Evolutionary conservation across 1,140 invertebrate species (phyloP).

Genomic region (Helicorthomorpha holstii): DNA sequence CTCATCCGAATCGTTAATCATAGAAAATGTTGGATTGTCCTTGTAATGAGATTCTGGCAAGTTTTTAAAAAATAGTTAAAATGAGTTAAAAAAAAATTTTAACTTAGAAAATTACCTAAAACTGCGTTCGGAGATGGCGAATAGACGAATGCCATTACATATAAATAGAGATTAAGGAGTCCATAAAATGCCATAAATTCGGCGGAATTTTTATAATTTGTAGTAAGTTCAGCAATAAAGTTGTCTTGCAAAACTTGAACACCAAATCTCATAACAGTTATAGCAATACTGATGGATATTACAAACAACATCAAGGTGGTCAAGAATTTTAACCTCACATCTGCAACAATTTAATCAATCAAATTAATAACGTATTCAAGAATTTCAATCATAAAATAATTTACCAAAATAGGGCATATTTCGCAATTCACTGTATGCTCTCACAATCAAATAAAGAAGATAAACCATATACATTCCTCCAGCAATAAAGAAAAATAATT

Average conservation of each 20-base stretch:
- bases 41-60: constrained; percentile 73
- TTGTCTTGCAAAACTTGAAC: constrained; percentile 78
- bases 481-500: constrained; percentile 74
- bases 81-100: constrained; percentile 1
- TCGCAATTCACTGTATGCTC: constrained; percentile 80
- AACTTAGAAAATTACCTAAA: constrained; percentile 45
- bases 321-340: constrained; percentile 77
- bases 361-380: constrained; percentile 7
- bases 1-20: constrained; percentile 97
- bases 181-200: constrained; percentile 92
- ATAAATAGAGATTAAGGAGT: constrained; percentile 86
- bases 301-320: constrained; percentile 72
- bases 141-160: constrained; percentile 87
- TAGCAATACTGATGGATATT: constrained; percentile 51
- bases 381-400: neutral
- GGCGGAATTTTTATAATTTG: constrained; percentile 72
- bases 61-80: no score
- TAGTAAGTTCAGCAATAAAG: constrained; percentile 71
- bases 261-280: constrained; percentile 68
- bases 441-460: constrained; percentile 60
- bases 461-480: constrained; percentile 71
- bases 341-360: no score
- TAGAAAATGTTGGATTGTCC: constrained; percentile 92
- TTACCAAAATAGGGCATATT: constrained; percentile 89
- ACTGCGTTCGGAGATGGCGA: constrained; percentile 61